Evolutionary conservation across 2,797 vertebrate species (phyloP).

Genomic region (Malurus splendens): DNA sequence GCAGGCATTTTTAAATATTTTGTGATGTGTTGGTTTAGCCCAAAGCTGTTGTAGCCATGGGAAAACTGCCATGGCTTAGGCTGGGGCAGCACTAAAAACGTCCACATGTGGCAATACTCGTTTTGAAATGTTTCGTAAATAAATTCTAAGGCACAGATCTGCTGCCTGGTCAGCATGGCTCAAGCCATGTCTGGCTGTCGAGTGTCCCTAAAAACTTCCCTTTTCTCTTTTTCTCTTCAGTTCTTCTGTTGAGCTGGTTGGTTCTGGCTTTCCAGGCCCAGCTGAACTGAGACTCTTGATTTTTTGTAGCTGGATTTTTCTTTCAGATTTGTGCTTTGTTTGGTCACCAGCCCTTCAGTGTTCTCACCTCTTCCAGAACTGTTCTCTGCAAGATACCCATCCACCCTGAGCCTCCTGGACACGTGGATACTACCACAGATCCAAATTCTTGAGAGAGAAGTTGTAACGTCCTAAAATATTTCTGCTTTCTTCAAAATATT

Average conservation of each 20-base stretch:
- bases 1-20: not conserved
- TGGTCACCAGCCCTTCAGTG: not conserved
- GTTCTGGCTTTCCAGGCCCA: not conserved
- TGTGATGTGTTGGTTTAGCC: not conserved
- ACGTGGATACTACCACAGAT: not conserved
- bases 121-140: not conserved
- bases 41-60: not conserved
- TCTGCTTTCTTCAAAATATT: not conserved
- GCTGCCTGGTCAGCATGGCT: not conserved
- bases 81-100: not conserved
- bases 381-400: not conserved
- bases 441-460: not conserved
- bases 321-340: not conserved
- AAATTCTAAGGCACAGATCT: not conserved
- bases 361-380: not conserved
- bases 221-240: not conserved
- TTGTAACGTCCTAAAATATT: not conserved
- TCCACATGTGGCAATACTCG: fast-evolving
- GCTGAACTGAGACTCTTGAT: not conserved
- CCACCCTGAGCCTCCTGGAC: not conserved
- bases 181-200: not conserved
- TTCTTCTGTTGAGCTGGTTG: not conserved
- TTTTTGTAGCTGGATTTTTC: not conserved
- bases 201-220: not conserved
- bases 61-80: not conserved